A percentile compares a stretch with the other conserved stretches of the same genome.
phyloP scores from a whole-genome alignment of 23 tunicate genomes.

The Pegea sp. region DNA sequence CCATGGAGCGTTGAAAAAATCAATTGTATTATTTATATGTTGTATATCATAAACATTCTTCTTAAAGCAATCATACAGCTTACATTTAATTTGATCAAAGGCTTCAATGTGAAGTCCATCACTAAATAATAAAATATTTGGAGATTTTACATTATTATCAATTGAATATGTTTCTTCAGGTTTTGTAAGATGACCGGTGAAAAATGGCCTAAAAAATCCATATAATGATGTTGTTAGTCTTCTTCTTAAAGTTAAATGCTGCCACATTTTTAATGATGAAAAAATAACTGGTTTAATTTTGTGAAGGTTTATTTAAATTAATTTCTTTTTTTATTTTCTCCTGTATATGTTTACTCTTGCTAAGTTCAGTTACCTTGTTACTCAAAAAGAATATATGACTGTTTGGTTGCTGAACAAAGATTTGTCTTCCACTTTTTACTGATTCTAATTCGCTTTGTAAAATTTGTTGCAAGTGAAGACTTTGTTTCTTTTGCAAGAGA shows the following conservation, averaged over 20 bases:
- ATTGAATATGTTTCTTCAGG: too few species aligned
- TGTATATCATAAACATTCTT: background rate
- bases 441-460: conserved; percentile 37
- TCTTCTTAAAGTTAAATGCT: too few species aligned
- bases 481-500: too few species aligned
- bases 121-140: background rate
- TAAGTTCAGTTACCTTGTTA: conserved; percentile 7
- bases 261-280: too few species aligned
- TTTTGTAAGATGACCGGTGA: too few species aligned
- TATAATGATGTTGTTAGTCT: too few species aligned
- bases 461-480: conserved; percentile 14
- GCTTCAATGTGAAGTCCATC: background rate
- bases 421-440: conserved; percentile 14
- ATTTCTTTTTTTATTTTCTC: conserved; percentile 2
- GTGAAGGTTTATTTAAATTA: too few species aligned
- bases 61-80: background rate
- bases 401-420: conserved; percentile 45
- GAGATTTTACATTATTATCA: background rate
- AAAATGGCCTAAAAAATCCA: too few species aligned
- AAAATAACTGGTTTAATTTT: too few species aligned
- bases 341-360: conserved; percentile 20
- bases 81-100: background rate
- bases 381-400: conserved; percentile 37
- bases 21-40: background rate
- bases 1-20: background rate